Evolutionary conservation across 1,140 invertebrate species (phyloP), one percentile per base, ranked within the genome.

Genomic region (Lordiphosa clarofinis): DNA sequence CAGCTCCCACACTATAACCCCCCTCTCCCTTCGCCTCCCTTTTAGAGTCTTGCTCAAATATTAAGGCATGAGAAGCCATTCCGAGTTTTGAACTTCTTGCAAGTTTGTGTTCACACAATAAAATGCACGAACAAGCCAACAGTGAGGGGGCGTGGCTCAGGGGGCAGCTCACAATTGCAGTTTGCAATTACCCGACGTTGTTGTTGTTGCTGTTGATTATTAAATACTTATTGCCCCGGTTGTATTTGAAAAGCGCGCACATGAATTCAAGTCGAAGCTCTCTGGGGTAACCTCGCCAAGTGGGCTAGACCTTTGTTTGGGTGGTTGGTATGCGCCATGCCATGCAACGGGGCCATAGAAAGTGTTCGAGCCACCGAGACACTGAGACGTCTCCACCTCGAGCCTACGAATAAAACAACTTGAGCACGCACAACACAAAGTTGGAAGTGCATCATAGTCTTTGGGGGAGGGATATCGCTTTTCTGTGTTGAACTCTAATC

Each of bases 341-440:
- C 78, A 82, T 84, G 73, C 78, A 84, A 84, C 72, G 78, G 73
- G 78, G 78, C 68, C 78, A 78, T 84, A 73, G 78, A 82, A 82
- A 82, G 76, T 82, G 78, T 31, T 31, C 21, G 28, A 31, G 7
- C 6, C 28, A 8, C 73, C 58, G 55, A 70, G 59, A 56, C 50
- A 52, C 46, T 43, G 13, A 9, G 38, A 52, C 35, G 55, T 46
- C 67, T 31, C 47, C 55, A 67, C 31, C 11, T 56, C 13, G 39
- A 60, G 35, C 35, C 40, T 43, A 24, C 57, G 31, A 40, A 53
- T 40, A 33, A 38, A 54, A n/a, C 48, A 21, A 24, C 64, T 67
- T 67, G 63, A 67, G 64, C 64, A 67, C 63, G 64, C 64, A 67
- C 54, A 63, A 67, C 44, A 58, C 63, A 67, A 49, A 53, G 48